Percentiles rank a stretch among this genome's conserved stretches.
These are phyloP conservation scores for Caligus rogercresseyi DNA, from an alignment of 1,140 invertebrate species.

Conservation along the genomic window DNA sequence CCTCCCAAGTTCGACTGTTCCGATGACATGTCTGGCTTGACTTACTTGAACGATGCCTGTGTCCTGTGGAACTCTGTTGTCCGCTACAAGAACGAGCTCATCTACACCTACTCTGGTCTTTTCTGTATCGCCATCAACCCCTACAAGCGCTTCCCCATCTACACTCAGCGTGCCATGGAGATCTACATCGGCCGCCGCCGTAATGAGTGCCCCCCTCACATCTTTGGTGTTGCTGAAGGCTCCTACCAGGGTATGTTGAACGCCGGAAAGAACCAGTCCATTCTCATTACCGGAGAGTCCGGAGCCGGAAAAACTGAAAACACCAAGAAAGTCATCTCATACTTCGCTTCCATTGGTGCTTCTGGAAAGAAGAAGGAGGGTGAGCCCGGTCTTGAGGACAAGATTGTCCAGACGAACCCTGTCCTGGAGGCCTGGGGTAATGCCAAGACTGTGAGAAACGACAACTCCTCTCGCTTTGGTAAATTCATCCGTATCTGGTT, in stretches of 20 bases:
- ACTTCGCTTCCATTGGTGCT: slow-evolving; percentile 32
- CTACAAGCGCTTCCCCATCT: slow-evolving; percentile 44
- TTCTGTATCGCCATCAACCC: slow-evolving; percentile 47
- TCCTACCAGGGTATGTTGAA: slow-evolving; percentile 41
- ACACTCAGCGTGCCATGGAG: slow-evolving; percentile 43
- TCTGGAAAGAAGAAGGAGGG: slow-evolving; percentile 45
- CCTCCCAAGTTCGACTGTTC: slow-evolving; percentile 40
- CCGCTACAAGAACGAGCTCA: slow-evolving; percentile 90
- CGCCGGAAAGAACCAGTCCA: slow-evolving; percentile 96
- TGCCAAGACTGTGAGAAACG: slow-evolving; percentile 98
- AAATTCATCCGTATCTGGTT: slow-evolving; percentile 99
- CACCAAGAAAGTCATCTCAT: slow-evolving; percentile 39
- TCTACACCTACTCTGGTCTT: slow-evolving; percentile 44
- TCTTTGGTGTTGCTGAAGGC: slow-evolving; percentile 43
- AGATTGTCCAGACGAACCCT: slow-evolving; percentile 55
- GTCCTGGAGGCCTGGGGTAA: slow-evolving; percentile 99
- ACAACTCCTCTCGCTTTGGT: slow-evolving; percentile 98
- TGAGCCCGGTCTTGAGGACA: slow-evolving; percentile 17
- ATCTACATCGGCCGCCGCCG: slow-evolving; percentile 89
- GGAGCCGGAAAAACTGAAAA: slow-evolving; percentile 41
- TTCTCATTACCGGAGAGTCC: slow-evolving; percentile 47
- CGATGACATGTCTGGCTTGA: slow-evolving; percentile 40
- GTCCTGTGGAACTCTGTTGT: slow-evolving; percentile 96
- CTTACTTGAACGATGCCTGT: slow-evolving; percentile 43
- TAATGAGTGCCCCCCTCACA: slow-evolving; percentile 46